Base-by-base conservation (phyloP, 1,140 invertebrate species). In the Spodoptera frugiperda region DNA sequence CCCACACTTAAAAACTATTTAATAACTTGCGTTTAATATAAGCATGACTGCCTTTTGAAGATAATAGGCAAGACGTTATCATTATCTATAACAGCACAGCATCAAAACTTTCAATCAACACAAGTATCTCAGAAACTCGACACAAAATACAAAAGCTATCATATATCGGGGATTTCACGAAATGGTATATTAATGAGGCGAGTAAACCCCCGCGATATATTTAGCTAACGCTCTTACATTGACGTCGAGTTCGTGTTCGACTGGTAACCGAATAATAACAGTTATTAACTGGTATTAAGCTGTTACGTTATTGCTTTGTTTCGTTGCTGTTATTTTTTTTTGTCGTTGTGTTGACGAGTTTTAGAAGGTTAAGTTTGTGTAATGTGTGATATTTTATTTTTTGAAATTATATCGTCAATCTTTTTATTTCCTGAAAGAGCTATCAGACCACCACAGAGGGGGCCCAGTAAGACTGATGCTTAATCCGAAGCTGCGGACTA, bases 161-260 rank as follows among this genome's bases (percentile, higher is more conserved):
- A n/a, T 17, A 39, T 17, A 15, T 25, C 6, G 25, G 55, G 72
- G 72, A 75, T 75, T 75, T 54, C 14, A 21, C n/a, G 55, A 59
- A 77, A 71, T 77, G 76, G 76, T 25, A 77, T 77, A 77, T 77
- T 77, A 77, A 77, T 77, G 68, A 77, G 39, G n/a, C 53, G 15
- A 12, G 17, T 11, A 55, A 59, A 61, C 59, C 39, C 30, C 8
- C 49, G n/a, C 46, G 46, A 65, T 65, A 75, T 65, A 75, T 65
- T 75, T 63, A 75, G 72, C 46, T 39, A 21, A 44, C 59, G 48
- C 72, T 44, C 53, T 59, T 46, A 48, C 46, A 75, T 2, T 63
- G 59, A 65, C 72, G 72, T 65, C 57, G 39, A 53, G 14, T 70
- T 17, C 21, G 30, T 53, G 46, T 53, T 61, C 3, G 17, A 39